Conservation (phyloP, 2,113 vertebrate genomes). For the Varanus komodoensis region DNA sequence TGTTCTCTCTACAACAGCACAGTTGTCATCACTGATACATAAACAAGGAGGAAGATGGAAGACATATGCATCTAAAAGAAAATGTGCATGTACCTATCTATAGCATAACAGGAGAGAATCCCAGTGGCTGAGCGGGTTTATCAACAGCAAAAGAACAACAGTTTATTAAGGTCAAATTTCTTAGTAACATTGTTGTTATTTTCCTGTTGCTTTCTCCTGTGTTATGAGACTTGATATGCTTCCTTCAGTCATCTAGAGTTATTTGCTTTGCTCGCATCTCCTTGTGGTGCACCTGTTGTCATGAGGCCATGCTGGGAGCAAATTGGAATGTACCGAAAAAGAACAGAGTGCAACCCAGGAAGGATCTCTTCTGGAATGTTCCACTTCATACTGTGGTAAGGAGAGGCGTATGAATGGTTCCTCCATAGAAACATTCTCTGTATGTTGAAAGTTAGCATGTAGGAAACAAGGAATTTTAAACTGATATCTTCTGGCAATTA, state of each 20-base stretch:
- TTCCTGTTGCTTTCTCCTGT: neutral
- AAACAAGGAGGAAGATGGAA: neutral
- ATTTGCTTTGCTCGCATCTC: neutral
- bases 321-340: slow-evolving; percentile 6
- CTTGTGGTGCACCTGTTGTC: slow-evolving; percentile 16
- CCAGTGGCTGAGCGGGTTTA: neutral
- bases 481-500: neutral
- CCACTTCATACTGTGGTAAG: neutral
- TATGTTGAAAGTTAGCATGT: neutral
- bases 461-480: neutral
- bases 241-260: slow-evolving; percentile 20
- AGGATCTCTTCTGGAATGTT: neutral
- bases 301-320: neutral
- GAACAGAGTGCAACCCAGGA: neutral
- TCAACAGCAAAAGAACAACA: neutral
- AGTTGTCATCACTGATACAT: neutral
- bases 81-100: neutral
- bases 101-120: neutral
- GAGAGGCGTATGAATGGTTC: neutral
- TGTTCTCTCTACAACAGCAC: neutral
- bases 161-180: neutral
- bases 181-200: neutral
- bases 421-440: neutral
- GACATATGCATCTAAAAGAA: neutral
- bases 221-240: neutral